Percentiles rank a stretch among this genome's conserved stretches.
phyloP scores from a whole-genome alignment of 2,797 vertebrate species.

The Gadopsis bispinosus region DNA sequence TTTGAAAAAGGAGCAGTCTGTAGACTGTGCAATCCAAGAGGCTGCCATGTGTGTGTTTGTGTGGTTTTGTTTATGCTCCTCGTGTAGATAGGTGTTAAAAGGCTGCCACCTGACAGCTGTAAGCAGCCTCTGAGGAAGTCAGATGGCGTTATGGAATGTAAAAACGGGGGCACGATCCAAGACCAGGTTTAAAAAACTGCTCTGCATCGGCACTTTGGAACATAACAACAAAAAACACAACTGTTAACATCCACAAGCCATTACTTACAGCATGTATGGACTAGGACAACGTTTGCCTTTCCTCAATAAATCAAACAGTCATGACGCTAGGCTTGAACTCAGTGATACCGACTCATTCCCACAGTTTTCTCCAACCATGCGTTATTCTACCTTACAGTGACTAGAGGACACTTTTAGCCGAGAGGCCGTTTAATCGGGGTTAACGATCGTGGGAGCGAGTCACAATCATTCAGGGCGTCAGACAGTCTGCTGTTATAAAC shows the following conservation, averaged over 20 bases:
- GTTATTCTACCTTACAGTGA: conserved; percentile 3
- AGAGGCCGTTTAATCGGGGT: conserved; percentile 48
- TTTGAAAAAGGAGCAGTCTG: conserved; percentile 27
- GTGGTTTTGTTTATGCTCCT: conserved; percentile 36
- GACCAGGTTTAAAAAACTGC: neutral
- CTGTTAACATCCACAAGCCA: neutral
- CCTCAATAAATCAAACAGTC: neutral
- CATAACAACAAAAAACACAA: conserved; percentile 30
- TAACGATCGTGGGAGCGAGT: conserved; percentile 58
- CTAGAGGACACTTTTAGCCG: conserved; percentile 30
- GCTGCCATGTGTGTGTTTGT: neutral
- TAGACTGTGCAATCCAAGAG: conserved; percentile 15
- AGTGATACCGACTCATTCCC: conserved; percentile 25
- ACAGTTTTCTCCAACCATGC: conserved; percentile 7
- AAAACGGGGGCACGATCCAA: neutral
- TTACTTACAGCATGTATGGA: conserved; percentile 10
- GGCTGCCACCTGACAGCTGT: conserved; percentile 38
- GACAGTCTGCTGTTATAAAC: conserved; percentile 61
- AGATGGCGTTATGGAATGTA: neutral
- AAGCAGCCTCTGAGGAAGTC: conserved; percentile 1
- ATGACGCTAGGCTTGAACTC: conserved; percentile 1
- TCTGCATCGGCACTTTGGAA: neutral
- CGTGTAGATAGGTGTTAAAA: conserved; percentile 39
- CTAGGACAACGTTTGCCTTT: neutral
- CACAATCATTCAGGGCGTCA: conserved; percentile 47